Conservation (phyloP, 2,797 vertebrate species). For the Heteromormyrus szaboi region DNA sequence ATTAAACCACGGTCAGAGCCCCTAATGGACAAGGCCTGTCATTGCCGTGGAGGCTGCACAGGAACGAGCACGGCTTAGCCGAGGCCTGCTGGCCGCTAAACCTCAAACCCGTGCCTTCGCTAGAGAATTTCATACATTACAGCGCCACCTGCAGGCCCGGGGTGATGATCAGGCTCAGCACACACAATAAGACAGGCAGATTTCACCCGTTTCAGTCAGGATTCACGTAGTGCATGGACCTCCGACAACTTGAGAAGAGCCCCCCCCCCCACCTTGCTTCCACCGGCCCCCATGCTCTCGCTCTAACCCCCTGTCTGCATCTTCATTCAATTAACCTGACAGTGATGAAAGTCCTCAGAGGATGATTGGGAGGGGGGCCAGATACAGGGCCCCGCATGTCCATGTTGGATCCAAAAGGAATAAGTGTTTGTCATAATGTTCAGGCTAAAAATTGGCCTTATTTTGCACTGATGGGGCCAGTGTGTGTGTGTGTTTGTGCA, state of each 20-base stretch:
- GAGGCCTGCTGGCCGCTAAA: not conserved
- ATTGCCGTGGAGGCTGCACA: not conserved
- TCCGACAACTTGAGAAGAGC: not conserved
- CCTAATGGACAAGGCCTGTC: constrained; percentile 22
- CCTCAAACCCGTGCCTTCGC: not conserved
- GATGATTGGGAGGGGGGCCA: not conserved
- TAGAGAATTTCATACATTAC: not conserved
- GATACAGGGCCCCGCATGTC: not conserved
- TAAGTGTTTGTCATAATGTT: not conserved
- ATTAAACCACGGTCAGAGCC: constrained; percentile 11
- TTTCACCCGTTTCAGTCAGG: not conserved
- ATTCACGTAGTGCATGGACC: not conserved
- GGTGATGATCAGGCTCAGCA: not conserved
- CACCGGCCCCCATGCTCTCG: not conserved
- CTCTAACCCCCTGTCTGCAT: not conserved
- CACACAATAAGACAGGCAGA: not conserved
- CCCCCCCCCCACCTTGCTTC: not conserved
- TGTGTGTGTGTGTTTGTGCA: not conserved
- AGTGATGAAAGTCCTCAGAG: not conserved
- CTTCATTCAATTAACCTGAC: not conserved
- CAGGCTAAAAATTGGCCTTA: not conserved
- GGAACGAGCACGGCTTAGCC: not conserved
- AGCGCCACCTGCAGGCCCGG: not conserved
- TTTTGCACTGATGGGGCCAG: not conserved
- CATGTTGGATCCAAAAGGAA: no score